Base-by-base conservation (phyloP, 2,113 vertebrate genomes). In the Balaeniceps rex region DNA sequence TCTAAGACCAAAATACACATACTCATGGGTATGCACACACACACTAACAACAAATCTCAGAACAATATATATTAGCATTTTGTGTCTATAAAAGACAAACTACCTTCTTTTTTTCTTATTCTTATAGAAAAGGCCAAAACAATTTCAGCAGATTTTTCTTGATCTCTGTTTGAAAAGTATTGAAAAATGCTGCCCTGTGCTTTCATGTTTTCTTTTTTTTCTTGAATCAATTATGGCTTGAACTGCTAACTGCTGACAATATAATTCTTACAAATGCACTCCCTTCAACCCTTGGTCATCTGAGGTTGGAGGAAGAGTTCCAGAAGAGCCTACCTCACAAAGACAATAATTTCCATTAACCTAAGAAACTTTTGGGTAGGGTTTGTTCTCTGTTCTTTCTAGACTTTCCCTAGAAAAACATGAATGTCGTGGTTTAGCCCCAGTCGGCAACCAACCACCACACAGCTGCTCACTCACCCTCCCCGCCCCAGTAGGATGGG, bases 11-110 rank as follows among this genome's bases (percentile, higher is more conserved):
- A 88, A 80, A 58, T 51, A 29, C 13, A 14, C 4, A 28, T n/a
- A n/a, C 7, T 19, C 0, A 0, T 26, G 23, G 16, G 18, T 47
- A 42, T 46, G 34, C 14, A 42, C 14, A 33, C 36, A 63, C 31
- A 40, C 9, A 13, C 22, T 33, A 34, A 69, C 12, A 71, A 76
- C 47, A 60, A 60, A 42, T 40, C 10, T 58, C 51, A 61, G 36
- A 68, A 33, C 31, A 60, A 36, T 44, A 57, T 22, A 36, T 29
- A 16, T 78, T 46, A 68, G 9, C 7, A 31, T 72, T 95, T 72
- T 72, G 10, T 33, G 9, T 28, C 40, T 66, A 12, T 46, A 52
- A 63, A 36, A 57, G 52, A 4, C 11, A 19, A 84, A 33, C 15
- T 61, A 40, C 10, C 3, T 76, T 75, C 19, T 12, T 51, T 77